Evolutionary conservation across 2,888 invertebrate species (phyloP).

Genomic region (Zaprionus bogoriensis): DNA sequence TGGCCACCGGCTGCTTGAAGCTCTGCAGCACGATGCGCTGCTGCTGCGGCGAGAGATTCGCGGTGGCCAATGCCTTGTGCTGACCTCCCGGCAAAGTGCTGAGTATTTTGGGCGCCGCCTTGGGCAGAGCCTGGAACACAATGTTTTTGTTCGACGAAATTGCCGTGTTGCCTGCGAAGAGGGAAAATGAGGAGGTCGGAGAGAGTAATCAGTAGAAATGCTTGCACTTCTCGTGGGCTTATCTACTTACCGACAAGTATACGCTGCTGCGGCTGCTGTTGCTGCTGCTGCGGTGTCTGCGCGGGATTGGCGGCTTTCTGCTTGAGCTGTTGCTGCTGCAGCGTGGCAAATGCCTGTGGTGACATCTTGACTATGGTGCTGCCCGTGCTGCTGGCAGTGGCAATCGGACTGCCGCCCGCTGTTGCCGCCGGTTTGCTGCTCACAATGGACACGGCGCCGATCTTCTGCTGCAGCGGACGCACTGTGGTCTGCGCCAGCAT

Average conservation of each 20-base stretch:
- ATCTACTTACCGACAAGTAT: slow-evolving; percentile 74
- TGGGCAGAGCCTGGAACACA: slow-evolving; percentile 61
- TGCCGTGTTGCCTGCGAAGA: slow-evolving; percentile 69
- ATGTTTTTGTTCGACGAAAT: slow-evolving; percentile 71
- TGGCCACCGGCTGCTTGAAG: slow-evolving; percentile 74
- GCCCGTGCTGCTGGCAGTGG: slow-evolving; percentile 39
- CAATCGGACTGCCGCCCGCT: slow-evolving; percentile 20
- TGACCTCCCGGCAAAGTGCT: slow-evolving; percentile 41
- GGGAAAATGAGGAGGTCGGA: not conserved
- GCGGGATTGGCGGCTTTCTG: slow-evolving; percentile 49
- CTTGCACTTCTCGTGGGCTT: not conserved
- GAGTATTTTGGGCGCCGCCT: slow-evolving; percentile 61
- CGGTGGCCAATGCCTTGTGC: slow-evolving; percentile 53
- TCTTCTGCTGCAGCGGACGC: slow-evolving; percentile 65
- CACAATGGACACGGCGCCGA: slow-evolving; percentile 64
- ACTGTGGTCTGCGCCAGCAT: slow-evolving; percentile 63
- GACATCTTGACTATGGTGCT: slow-evolving; percentile 81
- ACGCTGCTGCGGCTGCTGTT: slow-evolving; percentile 59
- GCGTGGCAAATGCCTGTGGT: slow-evolving; percentile 78
- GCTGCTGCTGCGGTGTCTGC: slow-evolving; percentile 36
- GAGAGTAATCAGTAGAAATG: not conserved
- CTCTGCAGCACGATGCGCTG: slow-evolving; percentile 81
- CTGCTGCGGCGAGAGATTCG: slow-evolving; percentile 80
- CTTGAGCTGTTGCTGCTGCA: slow-evolving; percentile 81
- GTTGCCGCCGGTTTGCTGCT: slow-evolving; percentile 38